Percentiles rank a stretch among this genome's conserved stretches.
These are phyloP conservation scores for Nephrocerus scutellatus DNA, from an alignment of 2,888 invertebrate genomes.

Conservation along the genomic window DNA sequence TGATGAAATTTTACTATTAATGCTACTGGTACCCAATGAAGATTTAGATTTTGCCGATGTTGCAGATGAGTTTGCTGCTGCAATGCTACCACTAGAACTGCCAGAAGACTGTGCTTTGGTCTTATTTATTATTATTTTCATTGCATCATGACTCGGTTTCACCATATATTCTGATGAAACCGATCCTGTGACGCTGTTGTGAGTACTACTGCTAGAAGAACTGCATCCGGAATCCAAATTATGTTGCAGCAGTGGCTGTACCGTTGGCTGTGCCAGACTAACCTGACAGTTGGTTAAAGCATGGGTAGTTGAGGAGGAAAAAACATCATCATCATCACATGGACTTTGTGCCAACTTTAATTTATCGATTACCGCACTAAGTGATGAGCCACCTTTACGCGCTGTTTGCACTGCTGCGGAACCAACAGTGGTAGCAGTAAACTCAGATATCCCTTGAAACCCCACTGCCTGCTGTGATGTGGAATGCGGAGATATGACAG, in stretches of 20 bases:
- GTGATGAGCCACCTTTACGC: slow-evolving; percentile 66
- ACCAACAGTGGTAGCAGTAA: no score
- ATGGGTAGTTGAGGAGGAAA: no score
- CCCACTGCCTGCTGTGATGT: no score
- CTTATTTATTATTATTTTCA: slow-evolving; percentile 88
- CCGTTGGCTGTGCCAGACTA: neutral
- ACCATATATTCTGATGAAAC: slow-evolving; percentile 75
- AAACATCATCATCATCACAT: slow-evolving; percentile 21
- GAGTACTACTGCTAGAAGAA: slow-evolving; percentile 16
- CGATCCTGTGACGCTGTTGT: slow-evolving; percentile 12
- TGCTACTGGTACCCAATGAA: slow-evolving; percentile 9
- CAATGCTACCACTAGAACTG: slow-evolving; percentile 13
- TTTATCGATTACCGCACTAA: slow-evolving; percentile 84
- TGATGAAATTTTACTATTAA: slow-evolving; percentile 30
- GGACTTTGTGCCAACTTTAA: slow-evolving; percentile 62
- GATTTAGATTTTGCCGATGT: neutral
- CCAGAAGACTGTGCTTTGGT: slow-evolving; percentile 57
- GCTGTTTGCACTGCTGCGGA: no score
- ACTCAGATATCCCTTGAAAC: no score
- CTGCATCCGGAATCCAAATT: slow-evolving; percentile 20
- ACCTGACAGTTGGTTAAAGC: neutral
- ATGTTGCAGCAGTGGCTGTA: slow-evolving; percentile 15
- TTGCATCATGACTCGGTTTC: slow-evolving; percentile 76
- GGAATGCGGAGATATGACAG: no score
- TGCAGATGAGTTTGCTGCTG: neutral